Evolutionary conservation across 2,797 vertebrate species (phyloP).

Genomic region (Protonibea diacanthus): DNA sequence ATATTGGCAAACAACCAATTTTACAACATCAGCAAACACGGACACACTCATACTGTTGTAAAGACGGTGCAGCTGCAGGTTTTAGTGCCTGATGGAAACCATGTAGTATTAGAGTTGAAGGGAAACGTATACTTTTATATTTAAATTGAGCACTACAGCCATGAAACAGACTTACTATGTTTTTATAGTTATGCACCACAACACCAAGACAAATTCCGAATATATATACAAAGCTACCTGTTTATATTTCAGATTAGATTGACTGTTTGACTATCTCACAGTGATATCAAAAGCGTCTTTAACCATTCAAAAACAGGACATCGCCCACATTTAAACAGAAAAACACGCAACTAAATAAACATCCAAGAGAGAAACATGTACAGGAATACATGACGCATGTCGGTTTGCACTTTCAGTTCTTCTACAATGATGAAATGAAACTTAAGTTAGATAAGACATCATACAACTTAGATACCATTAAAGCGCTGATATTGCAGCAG

Average conservation of each 20-base stretch:
- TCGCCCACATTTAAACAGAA: background rate
- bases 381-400: background rate
- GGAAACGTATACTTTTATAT: no score
- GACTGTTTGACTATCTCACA: no score
- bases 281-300: no score
- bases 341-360: constrained; percentile 2
- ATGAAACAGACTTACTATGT: no score
- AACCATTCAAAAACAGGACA: background rate
- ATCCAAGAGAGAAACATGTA: background rate
- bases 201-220: no score
- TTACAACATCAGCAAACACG: constrained; percentile 64
- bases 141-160: no score
- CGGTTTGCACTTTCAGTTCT: background rate
- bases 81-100: constrained; percentile 15
- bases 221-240: no score
- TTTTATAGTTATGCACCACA: no score
- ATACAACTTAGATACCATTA: background rate
- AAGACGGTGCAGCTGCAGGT: constrained; percentile 6
- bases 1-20: constrained; percentile 38
- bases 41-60: background rate
- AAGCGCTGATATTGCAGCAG: no score
- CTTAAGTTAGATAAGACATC: background rate
- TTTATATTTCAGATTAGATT: no score
- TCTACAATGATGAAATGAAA: background rate
- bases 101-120: no score